phyloP scores from a whole-genome alignment of 2,113 vertebrate species.

The Myiozetetes cayanensis region DNA sequence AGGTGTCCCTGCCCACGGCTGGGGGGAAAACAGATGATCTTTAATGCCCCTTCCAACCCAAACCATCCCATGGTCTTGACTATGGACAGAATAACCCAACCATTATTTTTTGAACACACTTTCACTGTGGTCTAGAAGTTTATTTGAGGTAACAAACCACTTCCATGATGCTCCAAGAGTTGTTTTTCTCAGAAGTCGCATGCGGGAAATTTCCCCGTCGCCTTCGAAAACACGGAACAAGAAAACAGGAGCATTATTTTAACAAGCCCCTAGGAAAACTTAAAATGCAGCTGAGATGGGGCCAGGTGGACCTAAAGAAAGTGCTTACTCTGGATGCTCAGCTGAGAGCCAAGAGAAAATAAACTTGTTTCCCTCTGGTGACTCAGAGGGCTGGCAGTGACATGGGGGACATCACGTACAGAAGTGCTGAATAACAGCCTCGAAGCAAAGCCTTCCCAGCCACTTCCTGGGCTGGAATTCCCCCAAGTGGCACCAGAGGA shows the following conservation, averaged over 20 bases:
- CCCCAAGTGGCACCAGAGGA: not conserved
- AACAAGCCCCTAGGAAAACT: conserved; percentile 9
- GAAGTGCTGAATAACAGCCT: conserved; percentile 28
- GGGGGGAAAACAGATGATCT: not conserved
- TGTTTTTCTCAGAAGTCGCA: not conserved
- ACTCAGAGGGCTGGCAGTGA: too few relatives aligned
- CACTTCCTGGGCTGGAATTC: not conserved
- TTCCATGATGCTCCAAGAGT: not conserved
- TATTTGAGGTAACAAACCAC: not conserved
- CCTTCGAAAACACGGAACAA: not conserved
- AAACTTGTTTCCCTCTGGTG: not conserved
- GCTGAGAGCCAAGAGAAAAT: not conserved
- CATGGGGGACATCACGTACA: too few relatives aligned
- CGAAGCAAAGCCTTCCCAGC: conserved; percentile 19
- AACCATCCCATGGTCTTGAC: not conserved
- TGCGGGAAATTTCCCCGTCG: not conserved
- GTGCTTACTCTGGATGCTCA: conserved; percentile 28
- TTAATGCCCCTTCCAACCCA: not conserved
- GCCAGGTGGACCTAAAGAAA: conserved; percentile 39
- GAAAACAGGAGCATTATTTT: conserved; percentile 15
- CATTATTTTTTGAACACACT: not conserved
- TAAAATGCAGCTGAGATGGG: not conserved
- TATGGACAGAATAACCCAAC: not conserved
- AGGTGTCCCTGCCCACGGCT: not conserved
- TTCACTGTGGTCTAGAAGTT: not conserved